These are phyloP conservation scores for Glaucopsyche alexis DNA, from an alignment of 2,888 invertebrate genomes.

Conservation along the genomic window DNA sequence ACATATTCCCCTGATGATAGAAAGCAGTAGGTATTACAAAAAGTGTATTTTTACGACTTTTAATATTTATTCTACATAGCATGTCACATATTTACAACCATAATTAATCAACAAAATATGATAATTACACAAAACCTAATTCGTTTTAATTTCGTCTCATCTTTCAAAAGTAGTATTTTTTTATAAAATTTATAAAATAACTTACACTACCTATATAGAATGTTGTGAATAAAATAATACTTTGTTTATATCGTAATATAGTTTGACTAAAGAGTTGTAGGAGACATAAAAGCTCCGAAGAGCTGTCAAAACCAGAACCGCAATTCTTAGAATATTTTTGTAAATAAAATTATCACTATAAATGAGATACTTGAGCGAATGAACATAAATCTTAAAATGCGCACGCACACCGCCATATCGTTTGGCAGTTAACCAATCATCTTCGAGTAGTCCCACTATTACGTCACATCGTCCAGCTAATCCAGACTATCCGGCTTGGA, in stretches of 20 bases:
- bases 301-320: background rate
- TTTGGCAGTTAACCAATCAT: background rate
- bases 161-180: background rate
- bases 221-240: background rate
- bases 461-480: background rate
- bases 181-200: background rate
- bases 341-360: background rate
- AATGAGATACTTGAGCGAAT: conserved; percentile 18
- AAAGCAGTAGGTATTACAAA: background rate
- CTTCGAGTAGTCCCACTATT: background rate
- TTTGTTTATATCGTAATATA: background rate
- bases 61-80: background rate
- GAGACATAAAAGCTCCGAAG: background rate
- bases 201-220: background rate
- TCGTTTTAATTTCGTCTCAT: background rate
- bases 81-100: conserved; percentile 6
- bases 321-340: background rate
- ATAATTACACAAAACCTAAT: background rate
- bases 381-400: background rate
- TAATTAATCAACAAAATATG: background rate
- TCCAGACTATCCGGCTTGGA: background rate
- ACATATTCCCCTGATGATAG: too few relatives aligned
- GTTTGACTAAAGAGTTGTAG: background rate
- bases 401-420: background rate
- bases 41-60: background rate